Percentiles rank a stretch among this genome's conserved stretches.
phyloP scores from a whole-genome alignment of 2,888 invertebrate genomes.

The Apantesis nais region DNA sequence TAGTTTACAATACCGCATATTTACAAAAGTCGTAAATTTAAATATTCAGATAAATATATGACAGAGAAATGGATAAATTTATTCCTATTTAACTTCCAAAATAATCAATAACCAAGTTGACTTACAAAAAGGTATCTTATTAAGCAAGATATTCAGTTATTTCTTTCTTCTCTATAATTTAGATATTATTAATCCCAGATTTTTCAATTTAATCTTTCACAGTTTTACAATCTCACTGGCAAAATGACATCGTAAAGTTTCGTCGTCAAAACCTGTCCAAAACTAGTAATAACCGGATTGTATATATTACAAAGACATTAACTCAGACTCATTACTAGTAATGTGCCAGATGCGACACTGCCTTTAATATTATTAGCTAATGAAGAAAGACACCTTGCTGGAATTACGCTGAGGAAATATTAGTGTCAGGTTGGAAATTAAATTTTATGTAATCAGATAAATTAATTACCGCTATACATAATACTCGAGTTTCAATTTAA shows the following conservation, averaged over 20 bases:
- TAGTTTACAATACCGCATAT: not conserved
- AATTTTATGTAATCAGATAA: conserved; percentile 5
- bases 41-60: not conserved
- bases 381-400: conserved; percentile 10
- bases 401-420: conserved; percentile 7
- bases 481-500: not conserved
- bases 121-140: not conserved
- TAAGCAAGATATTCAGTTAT: not conserved
- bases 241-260: not conserved
- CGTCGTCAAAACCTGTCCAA: not conserved
- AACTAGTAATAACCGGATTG: conserved; percentile 3
- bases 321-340: conserved; percentile 7
- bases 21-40: not conserved
- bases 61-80: no score
- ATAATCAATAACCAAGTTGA: not conserved
- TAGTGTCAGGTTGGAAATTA: conserved; percentile 1
- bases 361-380: conserved; percentile 22
- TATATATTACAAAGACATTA: conserved; percentile 6
- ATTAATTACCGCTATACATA: not conserved
- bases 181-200: not conserved
- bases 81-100: no score
- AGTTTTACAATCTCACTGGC: not conserved
- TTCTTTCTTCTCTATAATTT: not conserved
- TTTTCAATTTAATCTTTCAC: no score
- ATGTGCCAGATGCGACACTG: conserved; percentile 12